These are phyloP conservation scores for Varecia variegata DNA, from an alignment of 2,797 vertebrate genomes.

Conservation along the genomic window DNA sequence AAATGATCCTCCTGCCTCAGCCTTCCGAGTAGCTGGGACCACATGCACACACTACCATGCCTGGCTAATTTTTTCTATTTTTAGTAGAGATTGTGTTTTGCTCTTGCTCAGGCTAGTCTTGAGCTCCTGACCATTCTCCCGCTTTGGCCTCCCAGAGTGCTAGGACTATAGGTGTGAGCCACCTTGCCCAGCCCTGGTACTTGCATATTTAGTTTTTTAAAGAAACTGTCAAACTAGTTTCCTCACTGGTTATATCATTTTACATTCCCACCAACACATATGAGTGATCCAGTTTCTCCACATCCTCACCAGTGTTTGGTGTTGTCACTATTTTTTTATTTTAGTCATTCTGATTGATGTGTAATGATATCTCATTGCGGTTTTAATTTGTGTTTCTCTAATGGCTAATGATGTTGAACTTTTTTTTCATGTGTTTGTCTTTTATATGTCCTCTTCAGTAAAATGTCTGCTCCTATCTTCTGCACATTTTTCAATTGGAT, in stretches of 20 bases:
- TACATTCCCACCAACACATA: neutral
- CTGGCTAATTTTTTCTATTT: too few species aligned
- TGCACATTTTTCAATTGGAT: neutral
- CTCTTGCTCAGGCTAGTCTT: too few species aligned
- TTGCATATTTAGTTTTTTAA: neutral
- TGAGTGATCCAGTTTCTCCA: neutral
- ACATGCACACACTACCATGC: too few species aligned
- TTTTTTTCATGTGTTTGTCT: neutral
- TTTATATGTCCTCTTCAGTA: neutral
- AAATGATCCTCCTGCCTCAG: too few species aligned
- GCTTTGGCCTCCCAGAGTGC: too few species aligned
- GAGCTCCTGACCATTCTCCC: too few species aligned
- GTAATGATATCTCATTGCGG: neutral
- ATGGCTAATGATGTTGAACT: neutral
- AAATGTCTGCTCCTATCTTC: conserved; percentile 1
- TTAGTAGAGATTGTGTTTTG: too few species aligned
- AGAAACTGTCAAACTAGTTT: neutral
- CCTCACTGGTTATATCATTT: neutral
- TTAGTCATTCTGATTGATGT: neutral
- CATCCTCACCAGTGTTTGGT: neutral
- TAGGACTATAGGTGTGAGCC: too few species aligned
- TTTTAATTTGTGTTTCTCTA: conserved; percentile 12
- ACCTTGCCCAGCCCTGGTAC: neutral
- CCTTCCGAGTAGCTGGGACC: too few species aligned
- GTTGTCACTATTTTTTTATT: neutral